Evolutionary conservation across 2,797 vertebrate genomes (phyloP), one percentile per base, ranked within the genome.

Genomic region (Eptatretus atami): DNA sequence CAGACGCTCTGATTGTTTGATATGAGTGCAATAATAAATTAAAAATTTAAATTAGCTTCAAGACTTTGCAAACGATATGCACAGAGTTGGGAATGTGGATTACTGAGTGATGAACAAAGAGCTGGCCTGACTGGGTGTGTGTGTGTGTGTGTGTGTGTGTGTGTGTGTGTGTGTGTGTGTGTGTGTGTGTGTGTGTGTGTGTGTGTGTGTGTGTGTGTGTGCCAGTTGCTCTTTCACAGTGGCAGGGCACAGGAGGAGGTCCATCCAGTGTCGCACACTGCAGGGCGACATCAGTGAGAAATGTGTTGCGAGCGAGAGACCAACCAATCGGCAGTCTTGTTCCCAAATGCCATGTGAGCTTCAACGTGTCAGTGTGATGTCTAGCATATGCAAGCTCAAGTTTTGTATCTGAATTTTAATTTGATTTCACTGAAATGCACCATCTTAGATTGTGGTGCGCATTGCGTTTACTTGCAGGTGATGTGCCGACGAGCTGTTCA

Each of bases 221-320:
- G 65, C 57, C 72, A 96, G 88, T 96, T 96, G 90, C 68, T 93
- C 87, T 5, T 81, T 78, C 70, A 78, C 80, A 52, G 90, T 64
- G 87, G 90, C 71, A 67, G 90, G 87, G 11, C 67, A 78, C 65
- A 81, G 76, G 75, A 74, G 82, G 69, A 83, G 86, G 67, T 72
- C 68, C 13, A 78, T 90, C n/a, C 76, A 77, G 68, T 96, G 87
- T 65, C 64, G 77, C 71, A 77, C 76, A 53, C 74, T 78, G 67
- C 77, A 78, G 65, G 77, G 74, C 63, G 71, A 74, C 65, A 64
- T 70, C 53, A 83, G 82, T 69, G 76, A 80, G 70, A 75, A 76
- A 67, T 96, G 88, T 68, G 73, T 72, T 68, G 73, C 73, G n/a
- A 73, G 2, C 66, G 79, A 82, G 66, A 83, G 80, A 76, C 87